Evolutionary conservation across 2,888 invertebrate genomes (phyloP).

Genomic region (Tetragonisca angustula): DNA sequence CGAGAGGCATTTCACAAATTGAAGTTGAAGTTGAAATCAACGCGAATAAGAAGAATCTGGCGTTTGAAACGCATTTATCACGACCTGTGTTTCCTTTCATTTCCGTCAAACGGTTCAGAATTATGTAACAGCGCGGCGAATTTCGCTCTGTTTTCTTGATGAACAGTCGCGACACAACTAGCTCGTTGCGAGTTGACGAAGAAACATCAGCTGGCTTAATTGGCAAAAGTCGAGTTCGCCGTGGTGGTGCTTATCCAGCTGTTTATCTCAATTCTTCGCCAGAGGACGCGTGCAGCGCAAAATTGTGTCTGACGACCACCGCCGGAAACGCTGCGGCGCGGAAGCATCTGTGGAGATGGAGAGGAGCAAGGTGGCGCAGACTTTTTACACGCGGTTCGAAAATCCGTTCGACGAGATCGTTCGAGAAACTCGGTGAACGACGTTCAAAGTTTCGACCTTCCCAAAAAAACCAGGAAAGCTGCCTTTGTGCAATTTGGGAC

Average conservation of each 20-base stretch:
- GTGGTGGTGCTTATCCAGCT: constrained; percentile 40
- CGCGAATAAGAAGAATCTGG: neutral
- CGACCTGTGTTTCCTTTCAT: neutral
- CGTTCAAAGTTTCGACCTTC: constrained; percentile 22
- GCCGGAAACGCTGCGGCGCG: constrained; percentile 41
- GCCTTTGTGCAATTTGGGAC: neutral
- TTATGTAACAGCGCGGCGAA: neutral
- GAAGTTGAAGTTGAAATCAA: neutral
- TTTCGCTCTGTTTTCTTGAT: constrained; percentile 1
- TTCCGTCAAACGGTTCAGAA: neutral
- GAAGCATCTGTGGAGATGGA: neutral
- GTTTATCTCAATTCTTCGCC: constrained; percentile 57
- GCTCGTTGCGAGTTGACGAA: neutral
- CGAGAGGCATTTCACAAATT: neutral
- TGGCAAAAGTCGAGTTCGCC: constrained; percentile 29
- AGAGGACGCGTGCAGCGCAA: constrained; percentile 44
- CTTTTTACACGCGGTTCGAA: constrained; percentile 25
- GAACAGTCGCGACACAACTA: neutral
- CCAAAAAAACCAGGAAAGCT: constrained; percentile 13
- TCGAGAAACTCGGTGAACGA: constrained; percentile 23
- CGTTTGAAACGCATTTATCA: neutral
- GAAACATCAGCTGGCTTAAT: constrained; percentile 33
- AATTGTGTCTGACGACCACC: constrained; percentile 59
- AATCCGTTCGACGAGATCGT: constrained; percentile 56
- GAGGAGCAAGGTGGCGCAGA: constrained; percentile 8